Conservation (phyloP, 1,140 invertebrate genomes). For the Drosophila ficusphila region DNA sequence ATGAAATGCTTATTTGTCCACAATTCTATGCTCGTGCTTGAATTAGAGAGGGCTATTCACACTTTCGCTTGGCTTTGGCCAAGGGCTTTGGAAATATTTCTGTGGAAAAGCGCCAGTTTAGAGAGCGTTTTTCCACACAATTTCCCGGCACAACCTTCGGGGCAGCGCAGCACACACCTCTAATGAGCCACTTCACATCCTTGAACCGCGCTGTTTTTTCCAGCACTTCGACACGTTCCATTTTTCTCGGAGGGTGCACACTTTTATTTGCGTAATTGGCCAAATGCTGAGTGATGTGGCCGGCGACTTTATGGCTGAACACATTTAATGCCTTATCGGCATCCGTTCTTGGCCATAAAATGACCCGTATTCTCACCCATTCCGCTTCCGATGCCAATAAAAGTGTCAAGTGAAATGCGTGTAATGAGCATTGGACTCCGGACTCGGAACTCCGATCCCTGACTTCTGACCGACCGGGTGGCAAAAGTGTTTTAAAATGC, state of each 20-base stretch:
- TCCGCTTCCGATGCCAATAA: constrained; percentile 65
- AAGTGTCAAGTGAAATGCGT: constrained; percentile 78
- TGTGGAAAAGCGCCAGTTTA: constrained; percentile 14
- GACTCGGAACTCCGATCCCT: constrained; percentile 2
- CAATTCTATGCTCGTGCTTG: constrained; percentile 15
- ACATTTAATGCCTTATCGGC: constrained; percentile 78
- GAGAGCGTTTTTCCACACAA: constrained; percentile 66
- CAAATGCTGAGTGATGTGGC: constrained; percentile 68
- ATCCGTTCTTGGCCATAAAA: constrained; percentile 72
- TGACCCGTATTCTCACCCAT: constrained; percentile 66
- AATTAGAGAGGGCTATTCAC: background rate
- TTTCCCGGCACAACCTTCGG: constrained; percentile 60
- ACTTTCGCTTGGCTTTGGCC: background rate
- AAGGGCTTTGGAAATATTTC: constrained; percentile 5
- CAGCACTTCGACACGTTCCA: constrained; percentile 77
- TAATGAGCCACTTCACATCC: constrained; percentile 72
- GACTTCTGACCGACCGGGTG: constrained; percentile 47
- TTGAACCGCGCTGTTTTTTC: constrained; percentile 57
- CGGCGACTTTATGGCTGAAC: constrained; percentile 60
- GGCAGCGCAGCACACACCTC: constrained; percentile 48
- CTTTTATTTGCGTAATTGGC: constrained; percentile 78
- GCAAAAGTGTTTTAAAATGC: constrained; percentile 78
- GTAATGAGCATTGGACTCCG: constrained; percentile 63
- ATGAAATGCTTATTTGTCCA: constrained; percentile 12
- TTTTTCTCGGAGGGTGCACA: constrained; percentile 6